Base-by-base conservation (phyloP, 2,888 invertebrate genomes). In the Micoletzkya japonica region DNA sequence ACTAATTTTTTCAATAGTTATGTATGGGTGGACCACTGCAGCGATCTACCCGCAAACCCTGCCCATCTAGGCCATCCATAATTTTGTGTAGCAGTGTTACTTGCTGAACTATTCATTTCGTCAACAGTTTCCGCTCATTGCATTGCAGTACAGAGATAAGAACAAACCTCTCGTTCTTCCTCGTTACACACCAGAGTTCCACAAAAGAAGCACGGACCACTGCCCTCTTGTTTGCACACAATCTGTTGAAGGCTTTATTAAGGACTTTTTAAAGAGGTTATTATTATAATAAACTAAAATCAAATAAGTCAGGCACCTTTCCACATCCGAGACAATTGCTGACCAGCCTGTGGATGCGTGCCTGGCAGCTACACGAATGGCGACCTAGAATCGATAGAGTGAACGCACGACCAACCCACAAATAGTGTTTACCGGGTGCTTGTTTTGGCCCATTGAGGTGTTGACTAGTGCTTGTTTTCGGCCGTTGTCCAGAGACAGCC, bases 321-420 rank as follows among this genome's bases (percentile, higher is more conserved):
- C 98, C 98, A 87, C 98, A 98, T 73, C 90, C 90, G 17, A 92
- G 86, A 84, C 98, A 98, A 87, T 99, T 98, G 86, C 93, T 94
- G 71, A 99, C 89, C 59, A 98, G 88, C 69, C 90, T 89, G 86
- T 99, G 98, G 82, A 91, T 92, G 3, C 91, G 89, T 0, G 96
- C 96, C 86, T 96, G 93, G 85, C 98, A 98, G 72, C 93, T 91
- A 87, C 98, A 98, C 63, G 88, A 88, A 82, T 92, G 92, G 49
- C 97, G 89, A 17, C 95, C 95, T 84, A n/a, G n/a, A n/a, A n/a
- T n/a, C n/a, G n/a, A n/a, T n/a, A n/a, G n/a, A n/a, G n/a, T n/a
- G n/a, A n/a, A n/a, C n/a, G n/a, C n/a, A n/a, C n/a, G n/a, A n/a
- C n/a, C n/a, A n/a, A n/a, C n/a, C n/a, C n/a, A n/a, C n/a, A n/a